Base-by-base conservation (phyloP, 2,113 vertebrate genomes). In the Syrmaticus mikado region DNA sequence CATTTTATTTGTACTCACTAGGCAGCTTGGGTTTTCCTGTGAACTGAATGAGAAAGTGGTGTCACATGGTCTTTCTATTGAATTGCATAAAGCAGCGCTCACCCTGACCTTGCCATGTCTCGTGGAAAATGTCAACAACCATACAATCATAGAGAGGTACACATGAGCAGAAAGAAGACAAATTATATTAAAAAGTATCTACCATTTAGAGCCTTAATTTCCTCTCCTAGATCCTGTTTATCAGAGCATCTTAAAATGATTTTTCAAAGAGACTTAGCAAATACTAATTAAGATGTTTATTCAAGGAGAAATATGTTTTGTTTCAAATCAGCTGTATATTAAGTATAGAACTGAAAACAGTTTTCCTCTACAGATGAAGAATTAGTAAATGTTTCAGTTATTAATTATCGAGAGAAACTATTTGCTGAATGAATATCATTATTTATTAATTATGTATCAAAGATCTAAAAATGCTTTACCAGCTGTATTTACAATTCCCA, bases 381-480 rank as follows among this genome's bases (percentile, higher is more conserved):
- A 70, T 45, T 32, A 79, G 30, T 38, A 45, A 90, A 71, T 90
- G 32, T 72, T 94, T 92, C 40, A 43, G 20, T 82, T 91, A 84
- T 77, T 76, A 78, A 81, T 94, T 92, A 81, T 58, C 53, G 92
- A 52, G 65, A 93, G 64, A 80, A 85, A 67, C 85, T 95, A 50
- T 85, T 67, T 77, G 27, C 73, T 87, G 43, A 86, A 86, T 84
- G 0, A 94, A 65, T 82, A 87, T 85, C 92, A 58, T 48, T 85
- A 85, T 89, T 83, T 92, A 80, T 94, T 87, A 89, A 89, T 78
- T 96, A 60, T 58, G 36, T 75, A 67, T 64, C 65, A n/a, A 67
- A 74, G 61, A 92, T 91, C 50, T 70, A 82, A 83, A 67, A 78
- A 71, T 87, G 50, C 58, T 83, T 93, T 87, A 66, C 68, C 85